Conservation (phyloP, 2,113 vertebrate genomes). For the Hippocampus mohnikei region DNA sequence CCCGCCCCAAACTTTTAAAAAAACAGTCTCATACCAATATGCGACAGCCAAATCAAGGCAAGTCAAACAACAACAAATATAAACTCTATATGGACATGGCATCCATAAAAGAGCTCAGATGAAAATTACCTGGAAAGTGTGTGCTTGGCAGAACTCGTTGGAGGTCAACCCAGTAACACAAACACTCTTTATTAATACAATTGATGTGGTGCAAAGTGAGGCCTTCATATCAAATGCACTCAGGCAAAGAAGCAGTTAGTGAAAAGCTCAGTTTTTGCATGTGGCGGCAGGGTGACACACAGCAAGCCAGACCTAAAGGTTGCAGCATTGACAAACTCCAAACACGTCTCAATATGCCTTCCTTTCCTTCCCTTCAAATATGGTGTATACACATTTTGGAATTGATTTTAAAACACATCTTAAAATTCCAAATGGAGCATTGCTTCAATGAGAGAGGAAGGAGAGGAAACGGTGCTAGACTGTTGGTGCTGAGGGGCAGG, state of each 20-base stretch:
- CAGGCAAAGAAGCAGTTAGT: conserved; percentile 28
- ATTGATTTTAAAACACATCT: not conserved
- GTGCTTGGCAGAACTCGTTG: not conserved
- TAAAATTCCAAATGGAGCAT: conserved; percentile 1
- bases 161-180: conserved; percentile 10
- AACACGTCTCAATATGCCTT: conserved; percentile 42
- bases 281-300: conserved; percentile 38
- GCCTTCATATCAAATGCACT: conserved; percentile 33
- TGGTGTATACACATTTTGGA: conserved; percentile 8
- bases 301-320: conserved; percentile 46
- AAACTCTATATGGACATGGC: not conserved
- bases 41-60: not conserved
- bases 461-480: conserved; percentile 48
- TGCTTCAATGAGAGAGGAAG: conserved; percentile 28
- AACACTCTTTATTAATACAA: conserved; percentile 8
- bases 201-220: conserved; percentile 16
- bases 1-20: not conserved
- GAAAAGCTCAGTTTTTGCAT: conserved; percentile 36
- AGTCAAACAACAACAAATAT: not conserved
- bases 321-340: conserved; percentile 38
- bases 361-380: conserved; percentile 26
- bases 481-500: conserved; percentile 36
- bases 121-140: not conserved
- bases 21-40: not conserved
- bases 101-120: not conserved